phyloP scores from a whole-genome alignment of 2,797 vertebrate genomes.

The Sebastes taczanowskii region DNA sequence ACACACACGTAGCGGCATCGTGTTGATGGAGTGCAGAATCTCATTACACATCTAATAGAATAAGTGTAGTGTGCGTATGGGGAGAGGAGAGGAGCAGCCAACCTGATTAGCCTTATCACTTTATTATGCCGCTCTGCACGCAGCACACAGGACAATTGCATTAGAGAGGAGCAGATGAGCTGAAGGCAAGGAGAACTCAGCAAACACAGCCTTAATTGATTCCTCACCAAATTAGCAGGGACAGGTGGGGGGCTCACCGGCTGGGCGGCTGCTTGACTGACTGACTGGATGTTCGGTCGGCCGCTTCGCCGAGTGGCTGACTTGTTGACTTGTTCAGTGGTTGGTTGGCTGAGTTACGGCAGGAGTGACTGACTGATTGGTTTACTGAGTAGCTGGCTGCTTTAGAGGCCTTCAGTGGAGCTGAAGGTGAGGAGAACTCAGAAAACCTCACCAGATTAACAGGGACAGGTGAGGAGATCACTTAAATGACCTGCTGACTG shows the following conservation, averaged over 20 bases:
- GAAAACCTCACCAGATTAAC: conserved; percentile 23
- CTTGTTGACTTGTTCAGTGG: conserved; percentile 66
- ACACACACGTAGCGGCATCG: conserved; percentile 69
- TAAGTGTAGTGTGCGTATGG: conserved; percentile 95
- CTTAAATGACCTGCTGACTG: conserved; percentile 8
- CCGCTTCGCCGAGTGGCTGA: conserved; percentile 47
- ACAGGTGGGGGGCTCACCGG: conserved; percentile 76
- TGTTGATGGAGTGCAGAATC: conserved; percentile 92
- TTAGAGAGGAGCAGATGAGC: conserved; percentile 94
- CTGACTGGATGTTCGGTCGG: conserved; percentile 61
- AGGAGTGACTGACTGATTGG: conserved; percentile 33
- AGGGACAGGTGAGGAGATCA: conserved; percentile 13
- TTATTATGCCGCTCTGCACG: conserved; percentile 95
- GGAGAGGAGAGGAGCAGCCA: conserved; percentile 84
- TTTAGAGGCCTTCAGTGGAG: conserved; percentile 26
- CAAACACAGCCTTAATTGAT: conserved; percentile 86
- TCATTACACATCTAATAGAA: conserved; percentile 99
- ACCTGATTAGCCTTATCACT: conserved; percentile 97
- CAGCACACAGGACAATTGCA: conserved; percentile 96
- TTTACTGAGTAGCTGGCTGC: conserved; percentile 24
- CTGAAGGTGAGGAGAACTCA: conserved; percentile 33
- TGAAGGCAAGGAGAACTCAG: conserved; percentile 90
- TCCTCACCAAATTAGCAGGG: conserved; percentile 87
- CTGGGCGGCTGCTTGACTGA: conserved; percentile 67
- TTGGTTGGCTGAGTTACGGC: conserved; percentile 39